Evolutionary conservation across 2,888 invertebrate species (phyloP).

Genomic region (Andricus curvator): DNA sequence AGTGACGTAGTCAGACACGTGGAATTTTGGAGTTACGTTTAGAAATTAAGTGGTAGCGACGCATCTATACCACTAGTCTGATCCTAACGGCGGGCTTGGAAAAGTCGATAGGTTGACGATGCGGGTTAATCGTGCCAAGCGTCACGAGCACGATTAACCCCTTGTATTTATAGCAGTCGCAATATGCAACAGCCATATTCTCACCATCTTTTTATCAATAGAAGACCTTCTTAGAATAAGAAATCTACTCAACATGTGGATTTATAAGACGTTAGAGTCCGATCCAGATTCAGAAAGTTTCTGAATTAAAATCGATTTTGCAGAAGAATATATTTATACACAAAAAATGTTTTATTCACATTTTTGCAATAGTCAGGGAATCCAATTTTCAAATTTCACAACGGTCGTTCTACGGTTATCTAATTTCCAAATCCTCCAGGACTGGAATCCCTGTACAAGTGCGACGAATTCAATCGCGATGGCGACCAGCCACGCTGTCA

Average conservation of each 20-base stretch:
- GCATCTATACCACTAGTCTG: not conserved
- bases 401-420: not conserved
- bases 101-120: not conserved
- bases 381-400: not conserved
- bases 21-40: not conserved
- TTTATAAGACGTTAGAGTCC: too few relatives aligned
- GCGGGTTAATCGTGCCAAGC: not conserved
- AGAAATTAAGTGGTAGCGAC: constrained; percentile 5
- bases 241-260: too few relatives aligned
- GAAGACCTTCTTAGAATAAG: too few relatives aligned
- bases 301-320: too few relatives aligned
- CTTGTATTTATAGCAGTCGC: too few relatives aligned
- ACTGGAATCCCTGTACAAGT: not conserved
- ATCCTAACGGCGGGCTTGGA: not conserved
- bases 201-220: too few relatives aligned
- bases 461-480: constrained; percentile 8
- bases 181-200: too few relatives aligned
- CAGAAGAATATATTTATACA: too few relatives aligned
- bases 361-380: too few relatives aligned
- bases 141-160: too few relatives aligned
- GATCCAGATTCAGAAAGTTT: too few relatives aligned
- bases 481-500: not conserved
- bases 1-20: not conserved
- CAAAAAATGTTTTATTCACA: too few relatives aligned
- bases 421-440: not conserved